Percentiles rank a stretch among this genome's conserved stretches.
phyloP scores from a whole-genome alignment of 1,140 invertebrate genomes.

The Panulirus ornatus region DNA sequence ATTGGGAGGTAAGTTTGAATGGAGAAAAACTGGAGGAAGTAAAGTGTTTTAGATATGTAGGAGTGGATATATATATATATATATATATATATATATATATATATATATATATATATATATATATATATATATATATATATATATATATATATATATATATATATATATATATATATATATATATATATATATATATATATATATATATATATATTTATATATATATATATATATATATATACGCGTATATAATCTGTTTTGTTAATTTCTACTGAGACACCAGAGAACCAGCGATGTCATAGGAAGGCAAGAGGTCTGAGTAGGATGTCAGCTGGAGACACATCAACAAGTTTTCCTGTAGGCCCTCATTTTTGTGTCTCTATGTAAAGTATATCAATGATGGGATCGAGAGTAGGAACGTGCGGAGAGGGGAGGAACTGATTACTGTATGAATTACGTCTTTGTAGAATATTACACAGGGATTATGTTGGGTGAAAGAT shows the following conservation, averaged over 20 bases:
- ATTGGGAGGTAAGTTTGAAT: no score
- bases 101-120: constrained; percentile 13
- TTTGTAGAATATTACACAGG: no score
- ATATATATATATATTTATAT: constrained; percentile 28
- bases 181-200: constrained; percentile 31
- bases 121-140: constrained; percentile 26
- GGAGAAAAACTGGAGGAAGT: no score
- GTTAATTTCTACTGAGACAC: neutral
- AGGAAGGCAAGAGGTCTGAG: no score
- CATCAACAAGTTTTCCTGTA: neutral
- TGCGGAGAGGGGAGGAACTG: neutral
- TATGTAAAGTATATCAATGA: neutral
- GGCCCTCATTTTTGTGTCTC: neutral
- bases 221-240: constrained; percentile 11
- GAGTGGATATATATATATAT: constrained; percentile 31
- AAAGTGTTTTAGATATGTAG: no score
- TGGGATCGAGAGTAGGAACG: neutral
- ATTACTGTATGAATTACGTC: no score
- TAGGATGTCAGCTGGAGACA: no score
- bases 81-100: constrained; percentile 31
- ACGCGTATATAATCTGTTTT: neutral
- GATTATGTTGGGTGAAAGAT: no score
- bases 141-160: constrained; percentile 28
- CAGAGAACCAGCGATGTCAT: no score
- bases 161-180: constrained; percentile 31